phyloP scores from a whole-genome alignment of 2,888 invertebrate species.

The Calameuta pallipes region DNA sequence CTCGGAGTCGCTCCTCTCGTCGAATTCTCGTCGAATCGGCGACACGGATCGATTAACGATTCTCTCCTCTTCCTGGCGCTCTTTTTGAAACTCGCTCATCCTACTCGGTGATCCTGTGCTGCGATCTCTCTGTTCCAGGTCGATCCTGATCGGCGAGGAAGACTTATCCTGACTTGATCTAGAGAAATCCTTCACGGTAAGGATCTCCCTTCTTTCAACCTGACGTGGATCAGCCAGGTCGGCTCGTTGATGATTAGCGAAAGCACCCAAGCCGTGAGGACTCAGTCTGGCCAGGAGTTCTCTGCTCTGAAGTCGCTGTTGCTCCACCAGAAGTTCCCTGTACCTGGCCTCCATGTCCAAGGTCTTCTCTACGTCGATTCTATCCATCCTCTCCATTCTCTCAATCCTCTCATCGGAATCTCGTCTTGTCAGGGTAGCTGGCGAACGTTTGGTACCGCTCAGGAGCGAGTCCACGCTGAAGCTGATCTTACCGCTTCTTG shows the following conservation, averaged over 20 bases:
- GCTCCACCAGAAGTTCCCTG: conserved; percentile 55
- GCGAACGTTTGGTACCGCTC: conserved; percentile 56
- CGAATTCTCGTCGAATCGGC: conserved; percentile 53
- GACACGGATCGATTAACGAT: conserved; percentile 53
- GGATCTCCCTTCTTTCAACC: conserved; percentile 45
- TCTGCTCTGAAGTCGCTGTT: conserved; percentile 56
- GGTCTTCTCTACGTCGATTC: conserved; percentile 44
- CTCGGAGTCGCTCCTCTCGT: conserved; percentile 61
- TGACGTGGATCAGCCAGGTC: conserved; percentile 29
- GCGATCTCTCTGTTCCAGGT: conserved; percentile 38
- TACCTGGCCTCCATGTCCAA: conserved; percentile 57
- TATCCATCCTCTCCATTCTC: conserved; percentile 31
- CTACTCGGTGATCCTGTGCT: conserved; percentile 11
- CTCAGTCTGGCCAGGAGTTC: conserved; percentile 58
- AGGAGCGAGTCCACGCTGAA: conserved; percentile 80
- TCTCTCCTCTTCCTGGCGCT: conserved; percentile 30
- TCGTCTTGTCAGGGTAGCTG: conserved; percentile 19
- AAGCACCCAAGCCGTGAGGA: conserved; percentile 50
- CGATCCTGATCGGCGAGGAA: conserved; percentile 52
- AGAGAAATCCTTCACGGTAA: conserved; percentile 60
- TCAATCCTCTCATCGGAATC: conserved; percentile 17
- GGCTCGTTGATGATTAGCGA: conserved; percentile 41
- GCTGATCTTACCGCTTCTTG: conserved; percentile 72
- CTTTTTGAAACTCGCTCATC: conserved; percentile 33
- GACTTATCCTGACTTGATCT: conserved; percentile 53